Evolutionary conservation across 2,888 invertebrate species (phyloP).

Genomic region (Sarcophaga carnaria): DNA sequence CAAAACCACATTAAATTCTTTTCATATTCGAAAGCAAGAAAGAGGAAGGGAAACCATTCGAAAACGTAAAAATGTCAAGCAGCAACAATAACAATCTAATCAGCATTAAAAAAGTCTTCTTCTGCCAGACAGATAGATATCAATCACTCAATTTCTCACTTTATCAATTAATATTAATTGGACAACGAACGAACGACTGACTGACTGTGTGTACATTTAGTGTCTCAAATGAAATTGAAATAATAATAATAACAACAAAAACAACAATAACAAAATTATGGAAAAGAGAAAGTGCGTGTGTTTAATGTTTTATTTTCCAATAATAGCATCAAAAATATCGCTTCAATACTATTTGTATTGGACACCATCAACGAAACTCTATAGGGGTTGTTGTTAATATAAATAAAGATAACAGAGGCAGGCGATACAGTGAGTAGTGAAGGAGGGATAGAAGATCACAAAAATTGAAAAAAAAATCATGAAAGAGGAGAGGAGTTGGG

Average conservation of each 20-base stretch:
- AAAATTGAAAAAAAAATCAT: background rate
- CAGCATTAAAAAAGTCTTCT: background rate
- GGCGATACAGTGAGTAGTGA: conserved; percentile 2
- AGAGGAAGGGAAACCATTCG: background rate
- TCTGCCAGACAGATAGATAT: conserved; percentile 15
- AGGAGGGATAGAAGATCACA: background rate
- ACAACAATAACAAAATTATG: background rate
- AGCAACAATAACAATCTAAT: background rate
- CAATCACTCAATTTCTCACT: conserved; percentile 32
- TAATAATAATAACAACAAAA: conserved; percentile 6
- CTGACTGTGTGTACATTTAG: background rate
- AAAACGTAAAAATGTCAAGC: background rate
- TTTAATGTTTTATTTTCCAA: conserved; percentile 10
- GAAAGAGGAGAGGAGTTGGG: conserved; percentile 38
- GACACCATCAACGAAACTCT: conserved; percentile 8
- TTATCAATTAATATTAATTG: conserved; percentile 58
- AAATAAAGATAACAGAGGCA: background rate
- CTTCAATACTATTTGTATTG: conserved; percentile 4
- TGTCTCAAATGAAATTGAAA: background rate
- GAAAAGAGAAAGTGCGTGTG: conserved; percentile 53
- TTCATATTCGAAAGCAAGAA: conserved; percentile 13
- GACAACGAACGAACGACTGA: background rate
- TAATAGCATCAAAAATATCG: conserved; percentile 28
- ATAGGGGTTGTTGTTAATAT: conserved; percentile 10
- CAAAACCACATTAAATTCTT: background rate